Conservation (phyloP, 2,113 vertebrate species). For the Vireo altiloquus region DNA sequence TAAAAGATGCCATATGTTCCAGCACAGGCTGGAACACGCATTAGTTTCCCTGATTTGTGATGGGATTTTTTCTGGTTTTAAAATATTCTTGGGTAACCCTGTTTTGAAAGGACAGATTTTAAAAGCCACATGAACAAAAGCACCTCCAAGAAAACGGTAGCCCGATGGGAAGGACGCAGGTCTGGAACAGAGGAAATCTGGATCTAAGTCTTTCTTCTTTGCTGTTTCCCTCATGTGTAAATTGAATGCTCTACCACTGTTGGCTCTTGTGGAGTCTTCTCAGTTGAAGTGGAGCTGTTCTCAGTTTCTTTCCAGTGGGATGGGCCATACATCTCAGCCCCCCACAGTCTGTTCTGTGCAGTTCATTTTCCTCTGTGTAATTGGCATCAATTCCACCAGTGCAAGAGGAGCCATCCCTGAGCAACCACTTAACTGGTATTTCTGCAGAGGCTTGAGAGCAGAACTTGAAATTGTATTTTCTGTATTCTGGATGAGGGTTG, state of each 20-base stretch:
- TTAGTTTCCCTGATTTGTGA: not conserved
- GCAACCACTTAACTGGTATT: not conserved
- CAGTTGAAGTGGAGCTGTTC: not conserved
- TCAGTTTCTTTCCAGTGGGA: not conserved
- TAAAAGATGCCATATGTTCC: not conserved
- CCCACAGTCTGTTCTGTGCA: not conserved
- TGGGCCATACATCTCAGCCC: not conserved
- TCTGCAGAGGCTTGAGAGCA: not conserved
- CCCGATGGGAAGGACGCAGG: not conserved
- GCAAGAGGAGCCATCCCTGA: not conserved
- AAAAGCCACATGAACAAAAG: not conserved
- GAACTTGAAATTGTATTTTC: not conserved
- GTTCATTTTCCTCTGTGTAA: not conserved
- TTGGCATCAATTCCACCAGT: not conserved
- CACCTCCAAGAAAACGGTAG: not conserved
- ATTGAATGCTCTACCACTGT: not conserved
- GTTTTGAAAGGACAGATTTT: not conserved
- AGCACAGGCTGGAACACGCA: rapidly evolving
- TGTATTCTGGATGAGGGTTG: not conserved
- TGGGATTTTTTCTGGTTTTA: not conserved
- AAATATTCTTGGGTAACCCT: not conserved
- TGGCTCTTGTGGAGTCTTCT: not conserved
- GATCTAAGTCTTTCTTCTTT: not conserved
- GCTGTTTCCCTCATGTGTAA: rapidly evolving
- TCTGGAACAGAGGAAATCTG: not conserved